A percentile compares a stretch with the other conserved stretches of the same genome.
Evolutionary conservation across 2,888 invertebrate genomes (phyloP).

Genomic region (Coenonympha glycerion): DNA sequence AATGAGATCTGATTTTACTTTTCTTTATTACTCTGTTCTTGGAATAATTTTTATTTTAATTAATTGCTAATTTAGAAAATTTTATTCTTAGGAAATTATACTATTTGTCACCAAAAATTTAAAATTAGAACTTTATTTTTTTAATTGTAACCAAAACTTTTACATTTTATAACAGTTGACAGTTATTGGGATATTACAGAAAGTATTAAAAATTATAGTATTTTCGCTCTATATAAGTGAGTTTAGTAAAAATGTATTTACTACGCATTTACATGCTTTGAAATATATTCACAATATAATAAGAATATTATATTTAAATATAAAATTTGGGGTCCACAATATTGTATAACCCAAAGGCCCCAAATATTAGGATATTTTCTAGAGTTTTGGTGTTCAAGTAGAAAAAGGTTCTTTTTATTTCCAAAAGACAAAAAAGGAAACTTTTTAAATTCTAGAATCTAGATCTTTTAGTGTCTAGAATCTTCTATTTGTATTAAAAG

Average conservation of each 20-base stretch:
- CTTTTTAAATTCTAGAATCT: no score
- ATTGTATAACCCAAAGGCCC: conserved; percentile 15
- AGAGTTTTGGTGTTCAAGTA: conserved; percentile 14
- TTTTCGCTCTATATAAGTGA: conserved; percentile 4
- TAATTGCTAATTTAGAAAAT: neutral
- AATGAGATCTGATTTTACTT: neutral
- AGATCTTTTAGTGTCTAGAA: no score
- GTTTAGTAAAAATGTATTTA: conserved; percentile 19
- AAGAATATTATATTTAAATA: neutral
- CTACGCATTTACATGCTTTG: conserved; percentile 22
- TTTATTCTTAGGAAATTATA: neutral
- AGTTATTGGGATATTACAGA: neutral
- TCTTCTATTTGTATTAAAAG: no score
- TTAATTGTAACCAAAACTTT: neutral
- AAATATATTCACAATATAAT: conserved; percentile 12
- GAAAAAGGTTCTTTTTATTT: neutral
- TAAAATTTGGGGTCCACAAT: conserved; percentile 21
- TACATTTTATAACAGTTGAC: no score
- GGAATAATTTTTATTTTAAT: neutral
- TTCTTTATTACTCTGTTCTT: neutral
- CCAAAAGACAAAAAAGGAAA: no score
- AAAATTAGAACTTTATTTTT: conserved; percentile 1
- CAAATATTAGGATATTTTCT: conserved; percentile 13
- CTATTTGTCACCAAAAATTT: neutral
- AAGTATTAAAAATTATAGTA: conserved; percentile 10